Evolutionary conservation across 2,888 invertebrate genomes (phyloP), one percentile per base, ranked within the genome.

Genomic region (Steinernema scapterisci): DNA sequence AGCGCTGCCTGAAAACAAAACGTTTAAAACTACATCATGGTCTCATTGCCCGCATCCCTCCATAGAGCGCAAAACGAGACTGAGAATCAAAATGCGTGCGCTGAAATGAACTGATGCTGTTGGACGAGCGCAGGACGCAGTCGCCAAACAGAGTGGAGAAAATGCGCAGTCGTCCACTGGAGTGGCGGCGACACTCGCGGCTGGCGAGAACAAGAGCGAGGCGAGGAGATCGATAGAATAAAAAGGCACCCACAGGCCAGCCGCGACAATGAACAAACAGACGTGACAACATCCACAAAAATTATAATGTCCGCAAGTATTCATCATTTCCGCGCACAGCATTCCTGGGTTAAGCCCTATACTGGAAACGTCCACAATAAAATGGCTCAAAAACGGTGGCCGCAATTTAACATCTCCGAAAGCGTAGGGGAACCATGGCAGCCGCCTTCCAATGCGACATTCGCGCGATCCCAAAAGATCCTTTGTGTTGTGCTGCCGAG

Each of bases 1-100:
- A 38, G 16, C 84, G 81, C 76, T 85, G 84, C 78, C 84, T 63
- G 38, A 63, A 63, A 63, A 25, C 5, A 6, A 11, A 11, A 19
- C 48, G 19, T 48, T 48, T 16, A 48, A 48, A 54, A 54, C 25
- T 23, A 21, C 38, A 38, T 38, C 38, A 38, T 38, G 38, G 38
- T n/a, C n/a, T n/a, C 38, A 38, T 38, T 38, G 38, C 38, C 38
- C 38, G 38, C 38, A 38, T 38, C 38, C 38, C 38, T 38, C 38
- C 38, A 38, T 38, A 9, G 9, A 38, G 38, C 38, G 38, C 38
- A 38, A 16, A 48, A 25, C 63, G 27, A 16, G 31, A 63, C 31
- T 31, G 38, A 27, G 63, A 63, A 63, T 31, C 16, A 13, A 25
- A 63, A 63, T 16, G 31, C 63, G 31, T 2, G 63, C 1, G 25